phyloP scores from a whole-genome alignment of 2,113 vertebrate species.

The Passer domesticus region DNA sequence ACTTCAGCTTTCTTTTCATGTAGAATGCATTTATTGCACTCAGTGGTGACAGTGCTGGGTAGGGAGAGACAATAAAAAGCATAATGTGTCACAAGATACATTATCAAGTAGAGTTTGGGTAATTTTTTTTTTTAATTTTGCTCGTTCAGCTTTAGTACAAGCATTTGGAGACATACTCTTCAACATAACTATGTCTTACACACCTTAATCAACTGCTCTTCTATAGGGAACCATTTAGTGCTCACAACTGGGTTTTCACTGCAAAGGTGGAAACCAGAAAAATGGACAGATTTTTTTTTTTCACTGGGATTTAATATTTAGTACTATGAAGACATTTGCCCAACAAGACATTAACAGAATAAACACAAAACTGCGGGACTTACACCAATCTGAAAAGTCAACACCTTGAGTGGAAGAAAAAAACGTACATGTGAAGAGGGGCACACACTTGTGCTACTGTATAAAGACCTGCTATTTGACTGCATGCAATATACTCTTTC shows the following conservation, averaged over 20 bases:
- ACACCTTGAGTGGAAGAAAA: not conserved
- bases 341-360: not conserved
- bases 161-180: not conserved
- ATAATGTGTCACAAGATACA: not conserved
- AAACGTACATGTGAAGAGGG: not conserved
- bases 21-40: not conserved
- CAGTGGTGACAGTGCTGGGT: not conserved
- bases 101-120: not conserved
- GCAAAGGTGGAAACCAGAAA: constrained; percentile 6
- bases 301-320: not conserved
- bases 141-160: not conserved
- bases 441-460: not conserved
- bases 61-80: not conserved
- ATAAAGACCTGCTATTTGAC: not conserved
- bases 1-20: not conserved
- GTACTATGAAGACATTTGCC: not conserved
- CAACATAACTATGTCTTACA: not conserved
- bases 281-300: not conserved
- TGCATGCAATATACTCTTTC: not conserved
- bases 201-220: not conserved
- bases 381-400: not conserved
- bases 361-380: constrained; percentile 3
- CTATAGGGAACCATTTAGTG: not conserved
- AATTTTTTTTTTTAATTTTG: not conserved
- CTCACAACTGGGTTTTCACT: not conserved